phyloP scores from a whole-genome alignment of 2,113 vertebrate species.

The Empidonax alnorum region DNA sequence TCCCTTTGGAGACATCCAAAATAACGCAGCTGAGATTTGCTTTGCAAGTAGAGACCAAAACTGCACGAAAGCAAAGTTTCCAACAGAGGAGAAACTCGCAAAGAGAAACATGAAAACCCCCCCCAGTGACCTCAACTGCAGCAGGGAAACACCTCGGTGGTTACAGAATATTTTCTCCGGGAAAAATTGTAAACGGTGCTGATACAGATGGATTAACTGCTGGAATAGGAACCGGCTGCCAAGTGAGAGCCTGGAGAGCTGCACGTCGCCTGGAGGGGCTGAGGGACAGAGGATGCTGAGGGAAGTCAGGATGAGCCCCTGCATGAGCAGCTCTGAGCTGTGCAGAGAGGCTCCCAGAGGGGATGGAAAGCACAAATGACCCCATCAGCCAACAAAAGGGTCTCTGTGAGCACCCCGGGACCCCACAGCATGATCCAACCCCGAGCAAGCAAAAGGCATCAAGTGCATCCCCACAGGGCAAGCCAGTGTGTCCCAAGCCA shows the following conservation, averaged over 20 bases:
- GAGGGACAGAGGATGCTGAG: neutral
- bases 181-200: neutral
- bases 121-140: neutral
- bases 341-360: neutral
- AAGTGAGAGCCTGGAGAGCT: neutral
- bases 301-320: neutral
- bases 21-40: neutral
- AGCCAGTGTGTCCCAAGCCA: neutral
- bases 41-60: neutral
- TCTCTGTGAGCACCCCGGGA: neutral
- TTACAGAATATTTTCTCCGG: neutral
- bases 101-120: neutral
- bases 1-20: neutral
- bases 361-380: neutral
- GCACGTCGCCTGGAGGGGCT: fast-evolving
- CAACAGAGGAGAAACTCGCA: neutral
- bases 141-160: neutral
- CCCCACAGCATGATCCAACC: fast-evolving
- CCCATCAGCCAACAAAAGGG: neutral
- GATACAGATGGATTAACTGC: neutral
- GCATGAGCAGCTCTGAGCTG: neutral
- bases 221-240: neutral
- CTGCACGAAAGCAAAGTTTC: neutral
- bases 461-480: fast-evolving
- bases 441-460: fast-evolving